Evolutionary conservation across 2,888 invertebrate genomes (phyloP).

Genomic region (Cenopis cana): DNA sequence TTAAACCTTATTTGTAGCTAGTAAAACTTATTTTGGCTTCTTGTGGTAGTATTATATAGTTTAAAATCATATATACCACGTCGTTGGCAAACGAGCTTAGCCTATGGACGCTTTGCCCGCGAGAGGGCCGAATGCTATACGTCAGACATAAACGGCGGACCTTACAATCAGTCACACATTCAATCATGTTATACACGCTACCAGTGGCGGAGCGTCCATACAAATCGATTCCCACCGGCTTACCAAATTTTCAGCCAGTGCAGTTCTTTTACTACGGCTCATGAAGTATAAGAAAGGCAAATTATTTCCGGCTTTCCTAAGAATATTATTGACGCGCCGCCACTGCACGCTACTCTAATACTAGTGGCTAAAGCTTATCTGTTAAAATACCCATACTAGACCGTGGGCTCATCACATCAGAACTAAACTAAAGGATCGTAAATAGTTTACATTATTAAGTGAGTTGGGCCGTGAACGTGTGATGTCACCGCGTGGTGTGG

Average conservation of each 20-base stretch:
- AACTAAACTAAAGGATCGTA: neutral
- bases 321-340: no score
- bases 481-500: slow-evolving; percentile 25
- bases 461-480: neutral
- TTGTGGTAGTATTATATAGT: neutral
- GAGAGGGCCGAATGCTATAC: no score
- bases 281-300: no score
- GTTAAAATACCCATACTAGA: neutral
- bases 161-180: neutral
- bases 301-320: no score
- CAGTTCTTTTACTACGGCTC: no score
- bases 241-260: no score
- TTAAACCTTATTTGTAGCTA: neutral
- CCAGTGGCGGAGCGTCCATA: no score
- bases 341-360: neutral
- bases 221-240: no score
- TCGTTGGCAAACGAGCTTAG: no score
- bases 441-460: neutral
- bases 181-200: neutral
- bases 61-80: no score
- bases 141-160: neutral
- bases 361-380: neutral
- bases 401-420: neutral
- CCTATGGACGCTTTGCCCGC: no score
- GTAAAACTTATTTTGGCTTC: neutral